These are phyloP conservation scores for Hippocampus guttulatus DNA, from an alignment of 2,113 vertebrate species.

Conservation along the genomic window DNA sequence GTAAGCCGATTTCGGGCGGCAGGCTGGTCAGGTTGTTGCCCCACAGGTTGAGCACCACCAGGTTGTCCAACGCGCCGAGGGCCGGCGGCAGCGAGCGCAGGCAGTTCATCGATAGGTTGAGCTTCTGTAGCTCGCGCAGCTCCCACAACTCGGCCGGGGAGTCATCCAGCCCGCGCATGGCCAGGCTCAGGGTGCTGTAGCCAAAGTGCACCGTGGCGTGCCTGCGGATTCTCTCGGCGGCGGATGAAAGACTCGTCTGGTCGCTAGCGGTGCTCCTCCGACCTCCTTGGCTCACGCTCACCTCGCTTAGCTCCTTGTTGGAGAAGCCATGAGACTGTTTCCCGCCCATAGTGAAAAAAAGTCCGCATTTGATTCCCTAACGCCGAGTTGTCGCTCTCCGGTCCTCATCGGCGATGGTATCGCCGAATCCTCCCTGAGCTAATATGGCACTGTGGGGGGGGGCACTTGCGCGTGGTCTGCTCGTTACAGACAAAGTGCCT, in stretches of 20 bases:
- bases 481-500: slow-evolving; percentile 52
- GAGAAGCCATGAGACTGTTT: slow-evolving; percentile 64
- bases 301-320: slow-evolving; percentile 60
- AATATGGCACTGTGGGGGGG: slow-evolving; percentile 22
- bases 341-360: slow-evolving; percentile 66
- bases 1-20: slow-evolving; percentile 83
- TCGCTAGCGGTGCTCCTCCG: slow-evolving; percentile 44
- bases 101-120: slow-evolving; percentile 88
- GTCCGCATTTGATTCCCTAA: slow-evolving; percentile 23
- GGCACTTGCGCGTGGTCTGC: slow-evolving; percentile 19
- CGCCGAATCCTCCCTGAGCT: slow-evolving; percentile 23
- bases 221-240: slow-evolving; percentile 64
- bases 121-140: slow-evolving; percentile 84
- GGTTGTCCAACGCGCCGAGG: slow-evolving; percentile 77
- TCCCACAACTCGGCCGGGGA: slow-evolving; percentile 85
- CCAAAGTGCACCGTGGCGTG: slow-evolving; percentile 65
- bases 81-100: slow-evolving; percentile 75
- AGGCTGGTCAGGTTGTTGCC: slow-evolving; percentile 82
- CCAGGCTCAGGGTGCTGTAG: slow-evolving; percentile 82
- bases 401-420: slow-evolving; percentile 3
- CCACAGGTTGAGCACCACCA: slow-evolving; percentile 86
- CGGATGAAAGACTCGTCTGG: slow-evolving; percentile 62
- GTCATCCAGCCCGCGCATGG: slow-evolving; percentile 80
- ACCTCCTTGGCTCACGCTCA: slow-evolving; percentile 41
- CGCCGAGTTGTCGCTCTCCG: slow-evolving; percentile 2